These are phyloP conservation scores for Corythoichthys intestinalis DNA, from an alignment of 2,113 vertebrate genomes.

Conservation along the genomic window DNA sequence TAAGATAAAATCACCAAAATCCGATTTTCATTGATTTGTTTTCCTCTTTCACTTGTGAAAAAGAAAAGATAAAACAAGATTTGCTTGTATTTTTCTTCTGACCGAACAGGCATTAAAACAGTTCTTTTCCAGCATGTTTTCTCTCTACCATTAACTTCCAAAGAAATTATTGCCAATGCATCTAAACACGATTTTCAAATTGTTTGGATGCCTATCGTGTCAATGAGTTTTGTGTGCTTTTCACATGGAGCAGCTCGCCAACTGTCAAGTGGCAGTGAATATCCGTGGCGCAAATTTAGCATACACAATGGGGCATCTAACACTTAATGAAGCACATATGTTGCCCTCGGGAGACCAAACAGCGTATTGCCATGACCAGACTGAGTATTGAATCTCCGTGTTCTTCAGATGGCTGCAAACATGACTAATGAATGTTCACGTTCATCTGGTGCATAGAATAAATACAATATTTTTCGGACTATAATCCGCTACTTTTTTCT, in stretches of 20 bases:
- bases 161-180: too few species aligned
- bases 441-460: neutral
- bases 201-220: too few species aligned
- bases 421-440: neutral
- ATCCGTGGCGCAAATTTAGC: neutral
- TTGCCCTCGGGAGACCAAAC: neutral
- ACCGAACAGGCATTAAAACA: too few species aligned
- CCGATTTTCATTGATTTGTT: too few species aligned
- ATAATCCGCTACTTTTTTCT: too few species aligned
- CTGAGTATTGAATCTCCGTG: too few species aligned
- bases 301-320: neutral
- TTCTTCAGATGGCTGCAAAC: neutral
- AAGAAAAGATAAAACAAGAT: too few species aligned
- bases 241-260: neutral
- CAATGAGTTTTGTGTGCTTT: neutral
- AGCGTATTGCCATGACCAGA: neutral
- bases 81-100: too few species aligned
- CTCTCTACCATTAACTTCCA: too few species aligned
- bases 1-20: neutral
- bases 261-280: neutral
- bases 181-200: neutral
- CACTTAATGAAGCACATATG: slow-evolving; percentile 1
- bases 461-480: neutral
- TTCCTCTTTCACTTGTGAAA: too few species aligned
- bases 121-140: too few species aligned